Conservation (phyloP, 2,797 vertebrate genomes). For the Trachurus trachurus region DNA sequence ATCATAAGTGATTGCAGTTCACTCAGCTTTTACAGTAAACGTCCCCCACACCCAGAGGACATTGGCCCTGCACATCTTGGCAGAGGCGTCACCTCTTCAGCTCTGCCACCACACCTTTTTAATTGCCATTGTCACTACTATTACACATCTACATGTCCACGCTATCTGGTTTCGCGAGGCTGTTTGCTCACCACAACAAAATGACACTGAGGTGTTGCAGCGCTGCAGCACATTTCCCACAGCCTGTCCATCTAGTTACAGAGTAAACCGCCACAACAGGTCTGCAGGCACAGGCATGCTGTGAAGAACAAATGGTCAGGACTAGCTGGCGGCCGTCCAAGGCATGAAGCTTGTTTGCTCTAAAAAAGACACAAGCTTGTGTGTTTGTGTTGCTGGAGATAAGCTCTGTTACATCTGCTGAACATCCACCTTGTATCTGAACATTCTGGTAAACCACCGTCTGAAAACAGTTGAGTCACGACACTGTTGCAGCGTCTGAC, state of each 20-base stretch:
- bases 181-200: conserved; percentile 20
- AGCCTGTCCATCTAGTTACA: conserved; percentile 62
- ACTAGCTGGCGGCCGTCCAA: conserved; percentile 44
- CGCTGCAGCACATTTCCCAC: conserved; percentile 55
- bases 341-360: conserved; percentile 18
- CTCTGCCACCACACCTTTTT: conserved; percentile 45
- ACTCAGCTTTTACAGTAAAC: conserved; percentile 35
- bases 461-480: conserved; percentile 13
- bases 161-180: background rate
- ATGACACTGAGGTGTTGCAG: conserved; percentile 11
- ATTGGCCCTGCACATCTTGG: conserved; percentile 34
- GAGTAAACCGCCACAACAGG: conserved; percentile 55
- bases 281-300: conserved; percentile 52
- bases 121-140: conserved; percentile 23
- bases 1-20: conserved; percentile 39
- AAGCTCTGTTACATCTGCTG: conserved; percentile 11
- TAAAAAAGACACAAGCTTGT: conserved; percentile 8
- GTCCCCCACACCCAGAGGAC: conserved; percentile 63
- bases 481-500: background rate
- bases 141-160: background rate
- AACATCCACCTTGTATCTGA: background rate
- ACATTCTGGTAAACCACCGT: conserved; percentile 17
- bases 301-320: conserved; percentile 38
- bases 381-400: conserved; percentile 32
- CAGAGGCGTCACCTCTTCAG: background rate